These are phyloP conservation scores for Lepidocyrtinus sp. DNA, from an alignment of 2,888 invertebrate species.

Conservation along the genomic window DNA sequence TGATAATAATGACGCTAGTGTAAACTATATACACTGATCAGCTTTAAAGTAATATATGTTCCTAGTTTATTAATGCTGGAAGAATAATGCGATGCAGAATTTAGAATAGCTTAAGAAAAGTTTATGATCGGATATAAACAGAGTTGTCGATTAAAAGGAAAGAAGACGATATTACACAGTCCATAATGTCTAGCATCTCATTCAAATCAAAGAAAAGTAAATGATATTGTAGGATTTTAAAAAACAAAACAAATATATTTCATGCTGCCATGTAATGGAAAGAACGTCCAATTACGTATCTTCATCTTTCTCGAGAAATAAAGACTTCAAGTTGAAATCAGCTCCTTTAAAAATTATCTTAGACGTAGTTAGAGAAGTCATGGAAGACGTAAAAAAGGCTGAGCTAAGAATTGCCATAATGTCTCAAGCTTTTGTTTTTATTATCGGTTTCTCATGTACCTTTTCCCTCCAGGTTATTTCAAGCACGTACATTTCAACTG, in stretches of 20 bases:
- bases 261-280: neutral
- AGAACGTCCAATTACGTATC: conserved; percentile 47
- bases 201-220: no score
- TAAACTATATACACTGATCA: neutral
- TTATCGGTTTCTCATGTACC: neutral
- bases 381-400: neutral
- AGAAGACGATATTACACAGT: no score
- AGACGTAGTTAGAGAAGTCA: neutral
- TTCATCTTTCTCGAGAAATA: conserved; percentile 34
- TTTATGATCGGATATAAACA: neutral
- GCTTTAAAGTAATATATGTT: no score
- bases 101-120: neutral
- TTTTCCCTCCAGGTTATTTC: no score
- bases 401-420: neutral
- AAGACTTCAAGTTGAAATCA: conserved; percentile 42
- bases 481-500: no score
- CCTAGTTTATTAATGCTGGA: no score
- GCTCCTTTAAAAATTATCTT: neutral
- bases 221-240: no score
- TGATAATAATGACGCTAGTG: neutral
- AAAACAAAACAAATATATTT: no score
- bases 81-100: neutral
- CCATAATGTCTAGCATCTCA: no score
- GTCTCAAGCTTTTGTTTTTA: conserved; percentile 46
- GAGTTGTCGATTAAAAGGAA: neutral